These are phyloP conservation scores for Psittacula derbiana DNA, from an alignment of 2,797 vertebrate genomes.

Conservation along the genomic window DNA sequence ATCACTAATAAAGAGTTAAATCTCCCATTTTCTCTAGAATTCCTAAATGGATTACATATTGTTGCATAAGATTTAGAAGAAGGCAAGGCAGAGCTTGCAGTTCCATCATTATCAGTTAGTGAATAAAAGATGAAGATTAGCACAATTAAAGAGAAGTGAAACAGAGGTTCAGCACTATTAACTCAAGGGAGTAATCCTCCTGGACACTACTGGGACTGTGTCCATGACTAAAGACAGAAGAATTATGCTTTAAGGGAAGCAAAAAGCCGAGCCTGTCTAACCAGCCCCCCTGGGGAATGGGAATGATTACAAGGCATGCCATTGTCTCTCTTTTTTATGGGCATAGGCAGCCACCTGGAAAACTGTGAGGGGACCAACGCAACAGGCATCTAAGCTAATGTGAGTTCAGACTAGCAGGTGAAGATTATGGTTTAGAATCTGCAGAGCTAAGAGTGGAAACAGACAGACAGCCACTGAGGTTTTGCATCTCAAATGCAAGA, in stretches of 20 bases:
- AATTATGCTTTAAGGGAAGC: constrained; percentile 28
- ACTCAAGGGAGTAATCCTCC: constrained; percentile 34
- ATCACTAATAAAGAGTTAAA: neutral
- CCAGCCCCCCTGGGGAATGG: neutral
- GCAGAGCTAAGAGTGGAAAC: neutral
- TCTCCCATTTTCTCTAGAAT: neutral
- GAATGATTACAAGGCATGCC: neutral
- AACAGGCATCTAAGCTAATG: neutral
- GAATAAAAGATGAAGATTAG: constrained; percentile 65
- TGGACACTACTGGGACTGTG: constrained; percentile 25
- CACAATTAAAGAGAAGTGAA: constrained; percentile 48
- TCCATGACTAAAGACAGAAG: constrained; percentile 13
- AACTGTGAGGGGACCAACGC: neutral
- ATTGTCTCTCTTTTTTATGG: neutral
- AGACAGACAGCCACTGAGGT: neutral
- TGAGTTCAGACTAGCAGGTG: neutral
- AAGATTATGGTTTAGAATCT: neutral
- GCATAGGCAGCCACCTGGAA: constrained; percentile 6
- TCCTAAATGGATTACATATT: neutral
- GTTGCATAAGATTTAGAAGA: neutral
- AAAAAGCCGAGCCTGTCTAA: constrained; percentile 29
- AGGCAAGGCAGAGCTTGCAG: constrained; percentile 3
- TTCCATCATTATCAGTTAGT: constrained; percentile 31
- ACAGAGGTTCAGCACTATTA: constrained; percentile 4
- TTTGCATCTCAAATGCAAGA: neutral